phyloP scores from a whole-genome alignment of 2,113 vertebrate species.

The Lophochroa leadbeateri region DNA sequence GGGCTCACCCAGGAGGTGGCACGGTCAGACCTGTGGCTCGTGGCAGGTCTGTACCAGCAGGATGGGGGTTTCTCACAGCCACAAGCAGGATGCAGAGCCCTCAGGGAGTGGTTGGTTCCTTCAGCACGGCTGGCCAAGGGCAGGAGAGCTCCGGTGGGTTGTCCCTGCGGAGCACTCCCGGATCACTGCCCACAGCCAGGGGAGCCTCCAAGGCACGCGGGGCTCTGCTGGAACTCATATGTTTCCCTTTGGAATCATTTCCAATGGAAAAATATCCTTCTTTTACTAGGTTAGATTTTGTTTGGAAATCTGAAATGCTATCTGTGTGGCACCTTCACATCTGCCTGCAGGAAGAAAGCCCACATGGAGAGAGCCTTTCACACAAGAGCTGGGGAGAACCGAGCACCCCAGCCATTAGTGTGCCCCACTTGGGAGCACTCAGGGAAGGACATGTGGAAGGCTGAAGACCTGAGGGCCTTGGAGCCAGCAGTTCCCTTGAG shows the following conservation, averaged over 20 bases:
- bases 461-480: neutral
- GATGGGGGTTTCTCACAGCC: neutral
- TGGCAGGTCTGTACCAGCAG: neutral
- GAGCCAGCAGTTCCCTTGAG: neutral
- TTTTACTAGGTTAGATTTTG: neutral
- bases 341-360: neutral
- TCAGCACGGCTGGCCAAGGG: neutral
- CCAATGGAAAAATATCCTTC: neutral
- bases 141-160: neutral
- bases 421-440: neutral
- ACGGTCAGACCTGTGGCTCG: neutral
- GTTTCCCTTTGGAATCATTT: neutral
- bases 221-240: neutral
- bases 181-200: neutral
- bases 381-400: accelerated
- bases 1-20: neutral
- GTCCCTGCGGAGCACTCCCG: neutral
- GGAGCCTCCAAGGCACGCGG: neutral
- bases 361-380: neutral
- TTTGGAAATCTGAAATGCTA: neutral
- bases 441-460: neutral
- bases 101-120: neutral
- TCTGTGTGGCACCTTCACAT: neutral
- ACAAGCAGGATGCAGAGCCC: neutral
- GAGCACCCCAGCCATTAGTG: neutral